These are phyloP conservation scores for Bhutanitis thaidina DNA, from an alignment of 2,888 invertebrate genomes.

Conservation along the genomic window DNA sequence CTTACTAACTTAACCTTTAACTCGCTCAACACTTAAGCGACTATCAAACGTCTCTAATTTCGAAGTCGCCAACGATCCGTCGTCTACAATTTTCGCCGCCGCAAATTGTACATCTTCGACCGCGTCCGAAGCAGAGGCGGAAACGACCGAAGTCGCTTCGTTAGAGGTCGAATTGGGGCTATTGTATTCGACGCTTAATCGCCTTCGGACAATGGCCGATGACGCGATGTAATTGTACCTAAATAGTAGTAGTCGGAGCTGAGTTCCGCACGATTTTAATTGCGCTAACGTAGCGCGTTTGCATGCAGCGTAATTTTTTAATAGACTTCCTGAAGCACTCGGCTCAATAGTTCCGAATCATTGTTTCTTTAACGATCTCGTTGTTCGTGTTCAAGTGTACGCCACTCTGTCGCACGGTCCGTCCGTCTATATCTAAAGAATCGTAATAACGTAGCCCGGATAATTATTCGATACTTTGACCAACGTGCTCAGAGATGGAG, in stretches of 20 bases:
- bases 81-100: constrained; percentile 63
- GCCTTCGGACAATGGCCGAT: constrained; percentile 69
- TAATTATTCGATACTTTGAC: too few relatives aligned
- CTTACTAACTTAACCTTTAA: background rate
- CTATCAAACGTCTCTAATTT: constrained; percentile 41
- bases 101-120: constrained; percentile 75
- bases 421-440: background rate
- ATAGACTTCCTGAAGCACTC: constrained; percentile 15
- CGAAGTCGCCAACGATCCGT: constrained; percentile 21
- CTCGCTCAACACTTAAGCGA: constrained; percentile 21
- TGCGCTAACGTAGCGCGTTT: constrained; percentile 26
- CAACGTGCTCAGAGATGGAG: too few relatives aligned
- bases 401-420: background rate
- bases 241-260: constrained; percentile 63
- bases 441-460: background rate
- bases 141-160: constrained; percentile 73
- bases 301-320: constrained; percentile 20
- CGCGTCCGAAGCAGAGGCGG: constrained; percentile 58
- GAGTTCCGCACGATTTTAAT: constrained; percentile 55
- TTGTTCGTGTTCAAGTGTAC: constrained; percentile 13
- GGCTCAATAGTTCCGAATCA: constrained; percentile 16
- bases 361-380: constrained; percentile 14
- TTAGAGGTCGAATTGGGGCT: constrained; percentile 67
- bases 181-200: constrained; percentile 68
- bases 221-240: constrained; percentile 70